Evolutionary conservation across 2,797 vertebrate genomes (phyloP).

Genomic region (Clarias platycephalus): DNA sequence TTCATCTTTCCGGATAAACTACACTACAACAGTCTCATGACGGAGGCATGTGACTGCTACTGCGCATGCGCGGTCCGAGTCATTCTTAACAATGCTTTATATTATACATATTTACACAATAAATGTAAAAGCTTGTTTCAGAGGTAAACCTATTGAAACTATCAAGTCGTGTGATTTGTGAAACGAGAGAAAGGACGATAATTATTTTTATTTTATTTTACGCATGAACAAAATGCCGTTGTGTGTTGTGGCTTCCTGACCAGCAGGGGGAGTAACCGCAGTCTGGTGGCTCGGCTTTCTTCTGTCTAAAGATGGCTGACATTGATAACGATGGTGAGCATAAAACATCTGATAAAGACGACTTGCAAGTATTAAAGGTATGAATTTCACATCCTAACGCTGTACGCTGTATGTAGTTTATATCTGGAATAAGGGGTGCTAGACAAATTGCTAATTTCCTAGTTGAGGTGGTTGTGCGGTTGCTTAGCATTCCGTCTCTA

Average conservation of each 20-base stretch:
- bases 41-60: background rate
- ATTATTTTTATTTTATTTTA: background rate
- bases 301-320: conserved; percentile 75
- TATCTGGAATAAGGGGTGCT: background rate
- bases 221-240: background rate
- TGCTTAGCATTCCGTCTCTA: conserved; percentile 17
- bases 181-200: background rate
- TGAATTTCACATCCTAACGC: background rate
- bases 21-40: conserved; percentile 37
- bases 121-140: background rate
- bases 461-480: background rate
- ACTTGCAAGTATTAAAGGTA: conserved; percentile 72
- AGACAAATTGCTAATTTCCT: background rate
- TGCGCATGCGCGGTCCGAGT: conserved; percentile 40
- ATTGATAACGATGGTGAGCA: conserved; percentile 66
- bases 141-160: background rate
- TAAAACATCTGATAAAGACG: conserved; percentile 63
- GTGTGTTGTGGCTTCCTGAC: conserved; percentile 28
- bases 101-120: background rate
- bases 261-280: conserved; percentile 28
- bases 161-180: too few relatives aligned
- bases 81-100: background rate
- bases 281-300: background rate
- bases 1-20: conserved; percentile 15
- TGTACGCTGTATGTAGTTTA: too few relatives aligned